These are phyloP conservation scores for Lysiphlebus fabarum DNA, from an alignment of 1,140 invertebrate genomes.

Conservation along the genomic window DNA sequence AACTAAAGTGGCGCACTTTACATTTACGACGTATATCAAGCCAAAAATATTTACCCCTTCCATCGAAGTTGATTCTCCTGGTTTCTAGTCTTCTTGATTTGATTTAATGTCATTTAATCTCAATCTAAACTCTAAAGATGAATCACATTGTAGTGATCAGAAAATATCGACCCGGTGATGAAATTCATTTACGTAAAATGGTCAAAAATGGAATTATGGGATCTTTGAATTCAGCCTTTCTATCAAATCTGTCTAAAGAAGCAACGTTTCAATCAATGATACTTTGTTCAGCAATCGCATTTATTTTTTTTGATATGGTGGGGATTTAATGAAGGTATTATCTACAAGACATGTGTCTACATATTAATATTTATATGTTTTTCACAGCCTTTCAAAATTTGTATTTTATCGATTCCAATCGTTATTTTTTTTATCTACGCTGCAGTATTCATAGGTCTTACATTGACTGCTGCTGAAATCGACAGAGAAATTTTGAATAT, in stretches of 20 bases:
- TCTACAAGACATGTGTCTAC: too few species aligned
- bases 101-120: too few species aligned
- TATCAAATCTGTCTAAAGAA: conserved; percentile 52
- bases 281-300: conserved; percentile 54
- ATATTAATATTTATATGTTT: too few species aligned
- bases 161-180: conserved; percentile 51
- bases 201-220: conserved; percentile 51
- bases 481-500: conserved; percentile 51
- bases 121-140: too few species aligned
- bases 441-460: conserved; percentile 48
- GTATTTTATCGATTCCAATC: conserved; percentile 50
- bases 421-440: conserved; percentile 51
- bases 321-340: too few species aligned
- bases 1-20: too few species aligned
- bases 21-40: too few species aligned
- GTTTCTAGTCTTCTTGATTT: too few species aligned
- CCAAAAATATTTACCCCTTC: too few species aligned
- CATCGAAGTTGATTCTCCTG: too few species aligned
- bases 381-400: conserved; percentile 47
- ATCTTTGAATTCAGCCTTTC: conserved; percentile 50
- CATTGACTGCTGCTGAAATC: conserved; percentile 48
- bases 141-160: conserved; percentile 51
- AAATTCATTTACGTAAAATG: conserved; percentile 47
- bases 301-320: conserved; percentile 57
- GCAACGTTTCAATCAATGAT: conserved; percentile 56